Conservation (phyloP, 2,888 invertebrate genomes). For the Eurytoma adleriae region DNA sequence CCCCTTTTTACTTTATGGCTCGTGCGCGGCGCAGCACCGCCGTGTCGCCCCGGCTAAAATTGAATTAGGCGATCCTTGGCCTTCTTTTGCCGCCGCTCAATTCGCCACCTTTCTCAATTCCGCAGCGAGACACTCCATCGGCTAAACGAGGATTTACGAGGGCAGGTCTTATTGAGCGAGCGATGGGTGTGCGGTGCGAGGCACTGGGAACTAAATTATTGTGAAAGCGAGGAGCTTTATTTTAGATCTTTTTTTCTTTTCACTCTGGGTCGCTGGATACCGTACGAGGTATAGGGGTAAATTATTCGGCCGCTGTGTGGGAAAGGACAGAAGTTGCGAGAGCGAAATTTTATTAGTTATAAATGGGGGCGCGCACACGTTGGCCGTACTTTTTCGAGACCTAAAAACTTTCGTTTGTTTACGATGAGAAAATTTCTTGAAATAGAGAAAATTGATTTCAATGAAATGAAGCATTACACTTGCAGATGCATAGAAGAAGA, state of each 20-base stretch:
- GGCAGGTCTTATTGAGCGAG: not conserved
- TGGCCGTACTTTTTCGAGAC: no score
- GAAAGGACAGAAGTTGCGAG: slow-evolving; percentile 25
- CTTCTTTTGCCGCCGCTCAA: slow-evolving; percentile 55
- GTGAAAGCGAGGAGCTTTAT: slow-evolving; percentile 32
- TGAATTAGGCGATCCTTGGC: slow-evolving; percentile 59
- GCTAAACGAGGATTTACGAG: slow-evolving; percentile 56
- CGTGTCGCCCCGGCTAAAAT: slow-evolving; percentile 44
- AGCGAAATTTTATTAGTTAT: slow-evolving; percentile 6
- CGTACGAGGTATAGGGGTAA: slow-evolving; percentile 4
- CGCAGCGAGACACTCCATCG: slow-evolving; percentile 28
- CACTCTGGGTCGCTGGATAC: not conserved
- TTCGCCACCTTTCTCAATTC: slow-evolving; percentile 52
- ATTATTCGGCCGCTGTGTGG: slow-evolving; percentile 14
- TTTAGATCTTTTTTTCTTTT: slow-evolving; percentile 14
- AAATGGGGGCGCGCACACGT: not conserved
- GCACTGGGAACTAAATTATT: slow-evolving; percentile 49
- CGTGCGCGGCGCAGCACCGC: not conserved
- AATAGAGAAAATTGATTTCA: no score
- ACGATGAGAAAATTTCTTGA: no score
- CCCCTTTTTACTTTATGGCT: slow-evolving; percentile 18
- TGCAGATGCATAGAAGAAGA: not conserved
- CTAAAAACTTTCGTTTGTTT: no score
- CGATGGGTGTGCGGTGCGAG: not conserved
- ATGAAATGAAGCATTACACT: no score